A percentile compares a stretch with the other conserved stretches of the same genome.
These are phyloP conservation scores for Dicycla oo DNA, from an alignment of 2,888 invertebrate genomes.

Conservation along the genomic window DNA sequence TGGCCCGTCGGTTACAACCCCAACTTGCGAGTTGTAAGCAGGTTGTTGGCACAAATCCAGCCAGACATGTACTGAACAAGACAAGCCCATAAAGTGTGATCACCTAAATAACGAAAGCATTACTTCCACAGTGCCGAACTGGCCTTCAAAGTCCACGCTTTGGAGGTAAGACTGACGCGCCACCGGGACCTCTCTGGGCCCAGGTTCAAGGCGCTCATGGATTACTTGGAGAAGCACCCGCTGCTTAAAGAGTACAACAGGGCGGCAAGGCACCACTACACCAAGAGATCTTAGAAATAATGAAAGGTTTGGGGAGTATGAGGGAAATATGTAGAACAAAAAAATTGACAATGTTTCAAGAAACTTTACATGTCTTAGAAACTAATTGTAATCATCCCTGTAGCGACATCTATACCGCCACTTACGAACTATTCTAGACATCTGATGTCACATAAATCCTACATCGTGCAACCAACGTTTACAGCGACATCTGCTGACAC, in stretches of 20 bases:
- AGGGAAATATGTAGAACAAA: background rate
- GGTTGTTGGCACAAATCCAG: background rate
- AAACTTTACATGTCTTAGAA: background rate
- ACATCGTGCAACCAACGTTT: background rate
- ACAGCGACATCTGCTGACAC: background rate
- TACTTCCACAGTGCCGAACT: constrained; percentile 79
- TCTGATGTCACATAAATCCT: background rate
- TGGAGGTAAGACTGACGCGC: constrained; percentile 91
- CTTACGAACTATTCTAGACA: background rate
- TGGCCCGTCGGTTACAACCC: too few species aligned
- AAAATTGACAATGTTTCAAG: background rate
- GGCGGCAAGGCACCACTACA: constrained; percentile 61
- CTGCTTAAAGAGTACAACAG: constrained; percentile 80
- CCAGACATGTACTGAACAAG: background rate
- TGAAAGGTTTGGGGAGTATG: too few species aligned
- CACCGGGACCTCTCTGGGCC: constrained; percentile 90
- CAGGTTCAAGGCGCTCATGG: constrained; percentile 82
- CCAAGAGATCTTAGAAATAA: constrained; percentile 8
- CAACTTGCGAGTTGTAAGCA: too few species aligned
- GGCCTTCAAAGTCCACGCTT: constrained; percentile 88
- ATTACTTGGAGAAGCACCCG: constrained; percentile 83
- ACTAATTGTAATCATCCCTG: background rate
- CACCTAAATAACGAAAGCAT: background rate
- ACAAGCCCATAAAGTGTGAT: background rate
- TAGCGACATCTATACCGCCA: constrained; percentile 1